Evolutionary conservation across 2,113 vertebrate species (phyloP).

Genomic region (Polyodon spathula): DNA sequence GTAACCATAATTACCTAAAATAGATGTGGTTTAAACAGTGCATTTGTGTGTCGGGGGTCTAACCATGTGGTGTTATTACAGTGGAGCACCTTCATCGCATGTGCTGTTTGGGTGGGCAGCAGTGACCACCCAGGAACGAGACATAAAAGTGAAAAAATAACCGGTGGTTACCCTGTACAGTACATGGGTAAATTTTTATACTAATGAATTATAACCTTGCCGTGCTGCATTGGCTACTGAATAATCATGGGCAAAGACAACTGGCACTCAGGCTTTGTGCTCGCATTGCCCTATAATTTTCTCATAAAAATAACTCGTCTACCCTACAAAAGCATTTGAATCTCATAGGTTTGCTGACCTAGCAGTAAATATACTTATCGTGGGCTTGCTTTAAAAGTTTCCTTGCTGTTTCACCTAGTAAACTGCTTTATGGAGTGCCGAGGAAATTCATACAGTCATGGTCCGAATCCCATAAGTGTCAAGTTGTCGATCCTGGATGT

Average conservation of each 20-base stretch:
- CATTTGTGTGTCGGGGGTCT: conserved; percentile 37
- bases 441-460: no score
- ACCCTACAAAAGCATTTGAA: background rate
- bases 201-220: conserved; percentile 33
- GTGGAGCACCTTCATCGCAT: conserved; percentile 40
- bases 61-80: conserved; percentile 34
- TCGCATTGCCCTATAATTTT: conserved; percentile 9
- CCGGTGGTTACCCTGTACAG: conserved; percentile 46
- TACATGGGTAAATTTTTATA: conserved; percentile 33
- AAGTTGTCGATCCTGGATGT: no score
- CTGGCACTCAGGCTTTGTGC: background rate
- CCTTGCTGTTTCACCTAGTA: no score
- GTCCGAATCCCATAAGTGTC: no score
- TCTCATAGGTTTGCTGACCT: conserved; percentile 6
- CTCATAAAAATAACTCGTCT: background rate
- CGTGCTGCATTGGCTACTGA: conserved; percentile 4
- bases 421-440: no score
- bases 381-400: background rate
- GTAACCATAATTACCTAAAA: conserved; percentile 22
- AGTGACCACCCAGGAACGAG: conserved; percentile 45
- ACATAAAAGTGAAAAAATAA: conserved; percentile 25
- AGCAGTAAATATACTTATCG: background rate
- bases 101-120: conserved; percentile 39
- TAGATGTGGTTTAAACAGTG: conserved; percentile 44
- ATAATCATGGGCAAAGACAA: conserved; percentile 1